phyloP scores from a whole-genome alignment of 2,888 invertebrate species.

The Tortricodes alternella region DNA sequence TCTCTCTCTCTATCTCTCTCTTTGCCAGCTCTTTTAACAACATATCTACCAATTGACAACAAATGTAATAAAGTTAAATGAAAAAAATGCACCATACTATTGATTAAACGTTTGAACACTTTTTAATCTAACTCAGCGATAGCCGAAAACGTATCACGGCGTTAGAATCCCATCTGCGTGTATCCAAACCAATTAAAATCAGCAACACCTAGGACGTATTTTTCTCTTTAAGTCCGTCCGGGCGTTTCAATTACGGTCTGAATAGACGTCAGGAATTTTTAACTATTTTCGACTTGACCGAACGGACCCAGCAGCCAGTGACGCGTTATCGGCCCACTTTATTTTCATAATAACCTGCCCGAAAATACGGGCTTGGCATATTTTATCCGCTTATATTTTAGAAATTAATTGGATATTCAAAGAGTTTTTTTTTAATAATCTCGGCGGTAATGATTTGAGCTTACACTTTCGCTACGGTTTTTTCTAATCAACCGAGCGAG shows the following conservation, averaged over 20 bases:
- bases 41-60: background rate
- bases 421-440: too few species aligned
- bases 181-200: slow-evolving; percentile 23
- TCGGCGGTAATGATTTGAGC: too few species aligned
- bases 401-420: too few species aligned
- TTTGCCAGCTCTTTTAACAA: too few species aligned
- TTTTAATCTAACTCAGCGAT: background rate
- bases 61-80: background rate
- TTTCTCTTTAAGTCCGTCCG: slow-evolving; percentile 32
- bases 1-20: too few species aligned
- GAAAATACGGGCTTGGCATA: background rate
- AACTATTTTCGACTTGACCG: slow-evolving; percentile 60
- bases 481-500: too few species aligned
- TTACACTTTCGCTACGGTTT: too few species aligned
- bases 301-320: slow-evolving; percentile 46
- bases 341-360: slow-evolving; percentile 29
- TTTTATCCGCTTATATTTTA: background rate
- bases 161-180: slow-evolving; percentile 10
- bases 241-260: slow-evolving; percentile 56
- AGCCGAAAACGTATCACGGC: background rate
- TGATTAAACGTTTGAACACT: background rate
- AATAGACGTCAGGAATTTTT: slow-evolving; percentile 53
- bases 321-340: slow-evolving; percentile 42
- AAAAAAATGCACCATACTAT: too few species aligned
- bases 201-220: slow-evolving; percentile 28